Percentiles rank a stretch among this genome's conserved stretches.
phyloP scores from a whole-genome alignment of 2,113 vertebrate genomes.

The Petromus typicus region DNA sequence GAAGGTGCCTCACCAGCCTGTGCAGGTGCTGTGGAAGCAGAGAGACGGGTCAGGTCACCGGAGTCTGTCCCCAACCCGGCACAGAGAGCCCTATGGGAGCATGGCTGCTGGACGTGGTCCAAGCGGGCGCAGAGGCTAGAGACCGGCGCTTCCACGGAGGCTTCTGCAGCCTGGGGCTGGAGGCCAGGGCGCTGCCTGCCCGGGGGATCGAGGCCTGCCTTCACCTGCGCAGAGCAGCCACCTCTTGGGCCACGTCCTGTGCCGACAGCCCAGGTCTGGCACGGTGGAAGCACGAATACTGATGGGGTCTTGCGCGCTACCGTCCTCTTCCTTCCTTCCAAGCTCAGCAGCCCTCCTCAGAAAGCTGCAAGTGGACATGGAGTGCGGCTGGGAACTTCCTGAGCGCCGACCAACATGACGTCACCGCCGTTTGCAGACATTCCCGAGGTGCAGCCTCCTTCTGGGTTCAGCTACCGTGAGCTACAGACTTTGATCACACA shows the following conservation, averaged over 20 bases:
- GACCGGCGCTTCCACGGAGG: too few relatives aligned
- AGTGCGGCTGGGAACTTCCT: background rate
- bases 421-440: background rate
- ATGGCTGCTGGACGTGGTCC: background rate
- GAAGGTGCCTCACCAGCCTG: background rate
- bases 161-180: background rate
- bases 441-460: background rate
- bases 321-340: background rate
- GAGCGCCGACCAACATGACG: background rate
- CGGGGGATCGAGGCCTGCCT: background rate
- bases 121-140: background rate
- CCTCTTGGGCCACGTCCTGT: background rate
- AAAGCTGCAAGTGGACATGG: background rate
- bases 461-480: background rate
- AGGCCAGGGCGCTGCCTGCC: fast-evolving
- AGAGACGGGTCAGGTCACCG: background rate
- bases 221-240: background rate
- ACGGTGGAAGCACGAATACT: background rate
- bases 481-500: background rate
- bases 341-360: background rate
- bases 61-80: background rate
- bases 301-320: background rate
- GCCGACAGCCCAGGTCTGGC: too few relatives aligned
- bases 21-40: background rate
- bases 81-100: background rate